Percentiles rank a stretch among this genome's conserved stretches.
Evolutionary conservation across 2,797 vertebrate species (phyloP).

Genomic region (Balearica regulorum): DNA sequence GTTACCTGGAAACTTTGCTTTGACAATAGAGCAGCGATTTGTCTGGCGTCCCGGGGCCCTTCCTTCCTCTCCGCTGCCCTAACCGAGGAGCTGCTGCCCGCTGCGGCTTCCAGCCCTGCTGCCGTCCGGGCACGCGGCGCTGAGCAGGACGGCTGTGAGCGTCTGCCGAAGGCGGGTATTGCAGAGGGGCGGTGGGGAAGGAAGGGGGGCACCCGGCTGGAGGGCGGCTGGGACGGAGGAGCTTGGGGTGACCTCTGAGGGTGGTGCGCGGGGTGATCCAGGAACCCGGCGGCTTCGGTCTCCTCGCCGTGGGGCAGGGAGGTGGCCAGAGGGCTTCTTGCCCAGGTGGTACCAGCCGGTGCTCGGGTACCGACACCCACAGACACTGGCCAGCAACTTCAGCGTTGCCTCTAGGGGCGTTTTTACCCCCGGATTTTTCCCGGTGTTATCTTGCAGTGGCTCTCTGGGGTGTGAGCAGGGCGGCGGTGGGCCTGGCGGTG

Average conservation of each 20-base stretch:
- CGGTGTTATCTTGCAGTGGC: rapidly evolving
- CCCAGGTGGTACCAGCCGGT: rapidly evolving
- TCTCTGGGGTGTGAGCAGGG: rapidly evolving
- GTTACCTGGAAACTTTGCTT: neutral
- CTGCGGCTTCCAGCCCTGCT: neutral
- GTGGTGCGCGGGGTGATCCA: neutral
- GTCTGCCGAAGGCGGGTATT: neutral
- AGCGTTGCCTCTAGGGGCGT: rapidly evolving
- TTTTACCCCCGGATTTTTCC: neutral
- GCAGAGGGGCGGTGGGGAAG: rapidly evolving
- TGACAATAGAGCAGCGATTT: neutral
- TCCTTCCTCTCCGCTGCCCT: neutral
- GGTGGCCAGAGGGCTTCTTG: neutral
- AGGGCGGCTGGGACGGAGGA: neutral
- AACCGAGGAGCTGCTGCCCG: neutral
- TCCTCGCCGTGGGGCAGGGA: neutral
- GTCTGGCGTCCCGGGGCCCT: neutral
- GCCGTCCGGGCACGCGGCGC: neutral
- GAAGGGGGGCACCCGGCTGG: neutral
- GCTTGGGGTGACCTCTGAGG: neutral
- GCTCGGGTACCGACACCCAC: rapidly evolving
- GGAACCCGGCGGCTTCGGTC: rapidly evolving
- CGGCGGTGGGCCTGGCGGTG: neutral
- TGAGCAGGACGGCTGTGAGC: neutral
- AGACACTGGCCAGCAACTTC: neutral